Percentiles rank a stretch among this genome's conserved stretches.
Evolutionary conservation across 2,888 invertebrate genomes (phyloP).

Genomic region (Carterocephalus palaemon): DNA sequence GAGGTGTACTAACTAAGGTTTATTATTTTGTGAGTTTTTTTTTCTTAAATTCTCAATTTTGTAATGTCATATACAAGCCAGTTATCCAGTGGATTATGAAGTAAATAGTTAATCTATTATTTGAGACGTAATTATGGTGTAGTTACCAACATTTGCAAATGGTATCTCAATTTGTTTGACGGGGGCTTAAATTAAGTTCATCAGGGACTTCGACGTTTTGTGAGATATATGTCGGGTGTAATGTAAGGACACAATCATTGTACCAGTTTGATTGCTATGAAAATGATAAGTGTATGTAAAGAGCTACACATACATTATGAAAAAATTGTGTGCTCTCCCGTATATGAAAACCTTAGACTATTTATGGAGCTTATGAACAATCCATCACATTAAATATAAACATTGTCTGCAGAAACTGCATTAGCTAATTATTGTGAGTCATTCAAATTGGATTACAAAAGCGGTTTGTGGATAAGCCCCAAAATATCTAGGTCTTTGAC

Average conservation of each 20-base stretch:
- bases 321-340: not conserved
- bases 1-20: not conserved
- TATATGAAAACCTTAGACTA: too few species aligned
- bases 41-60: too few species aligned
- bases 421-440: too few species aligned
- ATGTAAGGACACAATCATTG: conserved; percentile 2
- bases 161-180: conserved; percentile 15
- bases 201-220: conserved; percentile 11
- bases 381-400: too few species aligned
- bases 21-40: too few species aligned
- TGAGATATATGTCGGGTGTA: conserved; percentile 12
- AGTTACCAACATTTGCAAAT: not conserved
- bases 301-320: conserved; percentile 2
- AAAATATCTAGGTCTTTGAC: not conserved
- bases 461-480: not conserved
- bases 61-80: too few species aligned
- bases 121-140: not conserved
- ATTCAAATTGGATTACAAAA: not conserved
- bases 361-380: conserved; percentile 1
- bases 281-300: conserved; percentile 5
- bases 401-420: too few species aligned
- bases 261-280: conserved; percentile 10
- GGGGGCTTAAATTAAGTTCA: conserved; percentile 20
- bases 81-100: too few species aligned
- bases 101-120: not conserved